Conservation (phyloP, 2,113 vertebrate species). For the Phoenicopterus ruber region DNA sequence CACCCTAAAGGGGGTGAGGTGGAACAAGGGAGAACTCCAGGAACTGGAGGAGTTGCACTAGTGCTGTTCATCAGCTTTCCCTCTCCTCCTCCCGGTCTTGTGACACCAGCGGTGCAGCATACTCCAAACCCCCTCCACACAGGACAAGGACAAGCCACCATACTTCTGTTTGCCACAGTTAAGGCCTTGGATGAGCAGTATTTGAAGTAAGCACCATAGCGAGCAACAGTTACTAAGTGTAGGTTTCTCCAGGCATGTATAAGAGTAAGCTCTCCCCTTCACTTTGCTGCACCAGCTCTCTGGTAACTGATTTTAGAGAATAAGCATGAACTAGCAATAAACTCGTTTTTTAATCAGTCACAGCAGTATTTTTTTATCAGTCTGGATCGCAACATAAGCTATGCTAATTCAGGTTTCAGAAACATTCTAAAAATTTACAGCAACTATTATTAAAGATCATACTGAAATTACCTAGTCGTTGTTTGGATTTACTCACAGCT, state of each 20-base stretch:
- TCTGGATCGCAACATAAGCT: neutral
- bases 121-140: too few relatives aligned
- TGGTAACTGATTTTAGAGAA: neutral
- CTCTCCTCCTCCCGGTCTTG: neutral
- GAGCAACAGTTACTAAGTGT: neutral
- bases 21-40: neutral
- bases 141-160: fast-evolving
- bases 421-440: neutral
- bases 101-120: too few relatives aligned
- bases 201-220: neutral
- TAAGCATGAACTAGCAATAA: neutral
- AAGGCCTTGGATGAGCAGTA: too few relatives aligned
- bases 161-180: neutral
- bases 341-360: neutral
- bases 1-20: too few relatives aligned
- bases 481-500: neutral
- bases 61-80: fast-evolving
- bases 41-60: fast-evolving
- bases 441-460: neutral
- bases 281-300: neutral
- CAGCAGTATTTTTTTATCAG: neutral
- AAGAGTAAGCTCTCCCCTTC: neutral
- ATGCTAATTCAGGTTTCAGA: neutral
- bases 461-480: neutral
- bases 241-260: neutral